Evolutionary conservation across 2,797 vertebrate genomes (phyloP), one percentile per base, ranked within the genome.

Genomic region (Podargus strigoides): DNA sequence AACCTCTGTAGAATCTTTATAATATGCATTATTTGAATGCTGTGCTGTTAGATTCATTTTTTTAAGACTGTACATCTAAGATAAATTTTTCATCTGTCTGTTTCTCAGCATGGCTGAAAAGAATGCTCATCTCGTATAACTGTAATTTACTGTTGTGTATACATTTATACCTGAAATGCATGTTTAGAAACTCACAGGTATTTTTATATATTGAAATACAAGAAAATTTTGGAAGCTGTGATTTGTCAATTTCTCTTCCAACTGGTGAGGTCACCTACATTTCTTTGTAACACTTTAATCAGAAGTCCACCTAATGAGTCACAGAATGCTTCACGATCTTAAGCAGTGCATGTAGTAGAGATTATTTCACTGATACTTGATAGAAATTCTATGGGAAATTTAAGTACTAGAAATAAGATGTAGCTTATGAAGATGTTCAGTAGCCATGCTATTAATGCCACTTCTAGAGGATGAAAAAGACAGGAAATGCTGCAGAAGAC

Each of bases 101-200:
- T 91, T 75, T 87, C 56, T 83, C 52, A 63, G 56, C 56, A 42
- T 83, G 75, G 41, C 79, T 91, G 39, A 74, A 86, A 81, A 88
- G 53, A 81, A 72, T 58, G n/a, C 18, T 75, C 19, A 27, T 78
- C 19, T 89, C 30, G 27, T 56, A 49, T 84, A 73, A 11, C 34
- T 89, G 12, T 91, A 83, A 94, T 90, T 94, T 92, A 55, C 59
- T 91, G 36, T 77, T 91, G 24, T 49, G 27, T 36, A 82, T 91
- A 7, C 7, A 4, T 77, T 92, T 87, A 34, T 87, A 47, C 28
- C 56, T 74, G 49, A 85, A 94, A 93, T 70, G 27, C 5, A 1
- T 80, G 34, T 52, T 94, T 77, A 70, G 72, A 85, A 96, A 77
- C 34, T 79, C 34, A 36, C 6, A 15, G 14, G 9, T 93, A 56